A percentile compares a stretch with the other conserved stretches of the same genome.
phyloP scores from a whole-genome alignment of 1,140 invertebrate genomes.

The Hyposmocoma kahamanoa region DNA sequence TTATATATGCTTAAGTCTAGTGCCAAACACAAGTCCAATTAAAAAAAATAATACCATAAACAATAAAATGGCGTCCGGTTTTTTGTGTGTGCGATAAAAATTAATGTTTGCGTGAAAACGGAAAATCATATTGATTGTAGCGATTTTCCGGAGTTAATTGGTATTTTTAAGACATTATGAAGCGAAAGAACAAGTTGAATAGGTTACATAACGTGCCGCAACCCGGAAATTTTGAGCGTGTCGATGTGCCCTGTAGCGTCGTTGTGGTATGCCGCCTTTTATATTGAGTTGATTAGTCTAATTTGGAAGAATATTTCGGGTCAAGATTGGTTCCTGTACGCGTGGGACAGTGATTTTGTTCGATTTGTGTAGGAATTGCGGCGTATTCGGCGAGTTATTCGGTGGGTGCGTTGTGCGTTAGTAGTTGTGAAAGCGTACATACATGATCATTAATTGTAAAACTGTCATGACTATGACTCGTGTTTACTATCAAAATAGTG shows the following conservation, averaged over 20 bases:
- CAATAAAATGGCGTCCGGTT: conserved; percentile 74
- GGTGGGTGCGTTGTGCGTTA: conserved; percentile 57
- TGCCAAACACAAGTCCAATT: no score
- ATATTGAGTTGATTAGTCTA: conserved; percentile 45
- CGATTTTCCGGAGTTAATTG: conserved; percentile 17
- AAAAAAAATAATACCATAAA: conserved; percentile 61
- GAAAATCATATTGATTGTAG: conserved; percentile 25
- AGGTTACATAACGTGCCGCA: conserved; percentile 15
- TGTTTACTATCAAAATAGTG: conserved; percentile 60
- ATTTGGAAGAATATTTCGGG: conserved; percentile 27
- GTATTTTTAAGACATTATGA: conserved; percentile 20
- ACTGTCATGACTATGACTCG: conserved; percentile 64
- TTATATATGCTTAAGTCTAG: no score
- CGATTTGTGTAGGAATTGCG: conserved; percentile 7
- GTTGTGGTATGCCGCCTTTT: conserved; percentile 61
- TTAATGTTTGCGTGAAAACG: conserved; percentile 59
- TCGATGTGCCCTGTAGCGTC: conserved; percentile 55
- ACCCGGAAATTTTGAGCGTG: conserved; percentile 47
- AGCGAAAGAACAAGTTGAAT: conserved; percentile 15
- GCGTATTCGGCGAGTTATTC: conserved; percentile 37
- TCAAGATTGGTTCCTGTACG: background rate
- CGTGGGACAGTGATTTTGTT: background rate
- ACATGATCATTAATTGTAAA: conserved; percentile 57
- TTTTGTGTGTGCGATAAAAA: conserved; percentile 69
- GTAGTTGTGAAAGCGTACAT: conserved; percentile 64